phyloP scores from a whole-genome alignment of 2,888 invertebrate genomes.

The Drosophila lutescens region DNA sequence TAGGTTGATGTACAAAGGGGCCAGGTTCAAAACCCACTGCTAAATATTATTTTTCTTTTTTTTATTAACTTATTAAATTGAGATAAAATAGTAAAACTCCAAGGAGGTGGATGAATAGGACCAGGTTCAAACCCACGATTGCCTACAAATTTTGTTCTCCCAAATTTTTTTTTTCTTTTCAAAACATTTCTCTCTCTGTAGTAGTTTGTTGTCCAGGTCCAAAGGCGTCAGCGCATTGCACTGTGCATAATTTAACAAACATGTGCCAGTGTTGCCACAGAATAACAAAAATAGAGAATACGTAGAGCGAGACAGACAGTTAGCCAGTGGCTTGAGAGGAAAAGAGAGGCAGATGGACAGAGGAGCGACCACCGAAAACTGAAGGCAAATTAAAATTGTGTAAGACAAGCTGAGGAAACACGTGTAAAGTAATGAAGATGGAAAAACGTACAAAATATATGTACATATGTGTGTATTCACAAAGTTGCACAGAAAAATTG shows the following conservation, averaged over 20 bases:
- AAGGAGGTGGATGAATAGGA: not conserved
- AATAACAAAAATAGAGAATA: slow-evolving; percentile 18
- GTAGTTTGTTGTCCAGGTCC: slow-evolving; percentile 15
- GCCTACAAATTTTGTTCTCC: no score
- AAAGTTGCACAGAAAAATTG: slow-evolving; percentile 18
- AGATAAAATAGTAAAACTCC: not conserved
- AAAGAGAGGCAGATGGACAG: not conserved
- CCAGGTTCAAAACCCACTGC: not conserved
- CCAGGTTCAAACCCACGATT: not conserved
- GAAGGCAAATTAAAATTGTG: slow-evolving; percentile 35
- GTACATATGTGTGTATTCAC: not conserved
- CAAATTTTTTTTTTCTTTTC: not conserved
- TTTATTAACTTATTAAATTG: no score
- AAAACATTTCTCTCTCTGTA: slow-evolving; percentile 8
- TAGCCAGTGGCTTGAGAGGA: not conserved
- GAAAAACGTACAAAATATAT: not conserved
- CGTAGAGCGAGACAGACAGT: not conserved
- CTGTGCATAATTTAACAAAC: slow-evolving; percentile 68
- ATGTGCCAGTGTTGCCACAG: slow-evolving; percentile 53
- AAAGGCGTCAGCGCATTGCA: slow-evolving; percentile 50
- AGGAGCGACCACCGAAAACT: slow-evolving; percentile 6
- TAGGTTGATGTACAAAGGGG: not conserved
- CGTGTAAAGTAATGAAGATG: slow-evolving; percentile 22
- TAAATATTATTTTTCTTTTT: no score
- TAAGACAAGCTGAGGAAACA: slow-evolving; percentile 29